These are phyloP conservation scores for Dinoponera quadriceps DNA, from an alignment of 1,140 invertebrate genomes.

Conservation along the genomic window DNA sequence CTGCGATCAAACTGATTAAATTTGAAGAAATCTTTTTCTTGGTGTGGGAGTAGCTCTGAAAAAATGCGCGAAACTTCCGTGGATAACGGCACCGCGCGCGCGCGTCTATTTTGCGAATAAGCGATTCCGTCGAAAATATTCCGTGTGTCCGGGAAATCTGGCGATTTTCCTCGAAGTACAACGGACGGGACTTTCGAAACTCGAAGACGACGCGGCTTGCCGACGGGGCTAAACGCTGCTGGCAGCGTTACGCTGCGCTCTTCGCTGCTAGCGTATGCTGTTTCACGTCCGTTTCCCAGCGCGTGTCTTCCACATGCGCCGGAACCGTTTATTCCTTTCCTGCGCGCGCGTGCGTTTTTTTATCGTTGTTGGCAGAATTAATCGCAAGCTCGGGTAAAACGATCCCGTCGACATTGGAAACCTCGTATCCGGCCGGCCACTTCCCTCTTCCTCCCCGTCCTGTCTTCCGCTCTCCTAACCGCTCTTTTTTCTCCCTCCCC, in stretches of 20 bases:
- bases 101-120: not conserved
- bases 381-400: slow-evolving; percentile 72
- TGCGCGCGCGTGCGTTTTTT: slow-evolving; percentile 36
- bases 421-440: slow-evolving; percentile 64
- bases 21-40: no score
- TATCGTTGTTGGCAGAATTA: slow-evolving; percentile 69
- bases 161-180: not conserved
- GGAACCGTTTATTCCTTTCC: slow-evolving; percentile 23
- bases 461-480: slow-evolving; percentile 42
- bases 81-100: not conserved
- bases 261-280: slow-evolving; percentile 7
- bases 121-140: slow-evolving; percentile 17
- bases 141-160: not conserved
- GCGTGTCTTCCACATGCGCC: slow-evolving; percentile 16
- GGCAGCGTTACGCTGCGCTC: no score
- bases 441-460: slow-evolving; percentile 43
- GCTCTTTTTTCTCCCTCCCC: not conserved
- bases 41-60: no score
- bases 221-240: not conserved
- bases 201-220: not conserved
- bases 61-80: no score
- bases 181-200: not conserved
- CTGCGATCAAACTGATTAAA: no score
- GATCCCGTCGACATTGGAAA: slow-evolving; percentile 75
- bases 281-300: slow-evolving; percentile 21